A percentile compares a stretch with the other conserved stretches of the same genome.
Evolutionary conservation across 2,113 vertebrate species (phyloP).

Genomic region (Pogona vitticeps): DNA sequence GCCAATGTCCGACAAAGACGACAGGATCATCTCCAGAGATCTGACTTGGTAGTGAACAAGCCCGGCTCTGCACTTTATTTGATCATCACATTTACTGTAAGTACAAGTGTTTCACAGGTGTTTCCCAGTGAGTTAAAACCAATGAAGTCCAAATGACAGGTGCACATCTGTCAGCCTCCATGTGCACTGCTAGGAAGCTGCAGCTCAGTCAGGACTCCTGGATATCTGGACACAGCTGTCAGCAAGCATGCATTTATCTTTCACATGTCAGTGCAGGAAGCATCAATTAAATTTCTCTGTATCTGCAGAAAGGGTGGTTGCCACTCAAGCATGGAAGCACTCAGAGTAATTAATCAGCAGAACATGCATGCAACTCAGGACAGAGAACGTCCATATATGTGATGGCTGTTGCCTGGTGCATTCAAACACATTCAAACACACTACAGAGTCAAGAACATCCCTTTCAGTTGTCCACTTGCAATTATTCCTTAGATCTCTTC

Average conservation of each 20-base stretch:
- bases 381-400: too few species aligned
- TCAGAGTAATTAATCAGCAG: background rate
- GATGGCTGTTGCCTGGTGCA: background rate
- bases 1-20: background rate
- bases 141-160: background rate
- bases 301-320: too few species aligned
- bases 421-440: background rate
- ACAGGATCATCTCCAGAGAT: background rate
- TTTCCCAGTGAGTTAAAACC: background rate
- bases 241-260: too few species aligned
- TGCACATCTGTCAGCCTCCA: too few species aligned
- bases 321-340: background rate
- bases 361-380: background rate
- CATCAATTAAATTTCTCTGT: too few species aligned
- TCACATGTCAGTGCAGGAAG: too few species aligned
- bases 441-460: background rate
- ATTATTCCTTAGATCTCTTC: background rate
- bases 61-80: too few species aligned
- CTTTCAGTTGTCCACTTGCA: background rate
- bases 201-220: too few species aligned
- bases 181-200: background rate
- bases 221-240: too few species aligned
- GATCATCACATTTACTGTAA: background rate
- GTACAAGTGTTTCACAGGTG: background rate
- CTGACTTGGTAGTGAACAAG: background rate